Percentiles rank a stretch among this genome's conserved stretches.
These are phyloP conservation scores for Drosophila sproati DNA, from an alignment of 1,140 invertebrate genomes.

Conservation along the genomic window DNA sequence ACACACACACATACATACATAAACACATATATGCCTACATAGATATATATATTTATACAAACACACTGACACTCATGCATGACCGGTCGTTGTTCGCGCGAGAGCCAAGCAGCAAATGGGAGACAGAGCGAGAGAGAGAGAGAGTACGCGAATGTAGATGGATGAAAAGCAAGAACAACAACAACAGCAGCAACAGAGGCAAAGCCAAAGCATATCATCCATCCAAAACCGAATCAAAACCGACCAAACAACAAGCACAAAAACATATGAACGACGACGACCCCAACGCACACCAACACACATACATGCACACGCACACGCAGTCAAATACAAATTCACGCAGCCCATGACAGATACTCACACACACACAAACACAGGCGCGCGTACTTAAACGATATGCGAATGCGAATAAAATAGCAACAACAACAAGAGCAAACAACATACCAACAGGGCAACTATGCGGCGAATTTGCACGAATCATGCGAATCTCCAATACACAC, in stretches of 20 bases:
- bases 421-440: slow-evolving; percentile 52
- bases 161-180: slow-evolving; percentile 44
- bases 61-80: slow-evolving; percentile 32
- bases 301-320: slow-evolving; percentile 30
- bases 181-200: slow-evolving; percentile 12
- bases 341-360: slow-evolving; percentile 36
- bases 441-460: slow-evolving; percentile 70
- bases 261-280: slow-evolving; percentile 76
- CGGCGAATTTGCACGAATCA: slow-evolving; percentile 82
- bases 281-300: slow-evolving; percentile 67
- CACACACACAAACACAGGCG: slow-evolving; percentile 26
- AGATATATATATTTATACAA: slow-evolving; percentile 10
- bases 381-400: slow-evolving; percentile 64
- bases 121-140: neutral
- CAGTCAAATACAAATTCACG: slow-evolving; percentile 38
- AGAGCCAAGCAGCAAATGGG: slow-evolving; percentile 38
- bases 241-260: slow-evolving; percentile 77
- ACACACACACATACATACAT: slow-evolving; percentile 27
- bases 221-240: slow-evolving; percentile 83
- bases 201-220: slow-evolving; percentile 77
- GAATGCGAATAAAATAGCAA: slow-evolving; percentile 79
- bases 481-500: slow-evolving; percentile 73
- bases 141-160: slow-evolving; percentile 32
- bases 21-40: neutral
- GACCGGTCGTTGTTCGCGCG: slow-evolving; percentile 48